phyloP scores from a whole-genome alignment of 2,888 invertebrate genomes.

The Rotaria socialis region DNA sequence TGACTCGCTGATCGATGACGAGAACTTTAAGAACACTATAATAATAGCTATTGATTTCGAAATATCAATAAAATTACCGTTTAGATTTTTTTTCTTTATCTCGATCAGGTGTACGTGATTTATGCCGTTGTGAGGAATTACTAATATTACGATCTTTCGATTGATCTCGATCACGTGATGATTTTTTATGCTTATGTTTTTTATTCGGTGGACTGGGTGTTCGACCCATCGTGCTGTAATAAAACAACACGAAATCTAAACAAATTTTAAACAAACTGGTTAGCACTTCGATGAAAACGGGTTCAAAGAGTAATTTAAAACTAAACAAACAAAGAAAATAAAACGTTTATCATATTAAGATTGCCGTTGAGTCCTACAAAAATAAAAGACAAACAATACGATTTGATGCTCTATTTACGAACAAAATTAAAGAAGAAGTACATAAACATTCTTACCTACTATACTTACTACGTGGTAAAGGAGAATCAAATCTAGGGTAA shows the following conservation, averaged over 20 bases:
- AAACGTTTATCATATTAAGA: no score
- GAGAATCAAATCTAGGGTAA: no score
- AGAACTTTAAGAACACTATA: not conserved
- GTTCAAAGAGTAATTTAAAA: not conserved
- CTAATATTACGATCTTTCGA: not conserved
- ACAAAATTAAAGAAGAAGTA: no score
- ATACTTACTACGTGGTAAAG: no score
- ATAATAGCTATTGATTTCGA: not conserved
- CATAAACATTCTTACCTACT: no score
- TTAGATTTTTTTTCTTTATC: constrained; percentile 11
- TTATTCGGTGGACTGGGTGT: constrained; percentile 1
- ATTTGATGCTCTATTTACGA: no score
- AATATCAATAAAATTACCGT: not conserved
- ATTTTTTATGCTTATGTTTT: not conserved
- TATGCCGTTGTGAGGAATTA: not conserved
- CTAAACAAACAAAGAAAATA: not conserved
- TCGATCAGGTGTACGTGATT: constrained; percentile 14
- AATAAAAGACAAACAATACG: no score
- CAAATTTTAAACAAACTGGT: not conserved
- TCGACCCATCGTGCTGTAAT: constrained; percentile 21
- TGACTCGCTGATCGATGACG: not conserved
- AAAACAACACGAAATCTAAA: constrained; percentile 23
- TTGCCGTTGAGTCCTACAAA: no score
- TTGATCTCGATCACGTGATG: not conserved
- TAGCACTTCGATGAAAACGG: not conserved